Evolutionary conservation across 2,888 invertebrate species (phyloP).

Genomic region (Eurois occulta): DNA sequence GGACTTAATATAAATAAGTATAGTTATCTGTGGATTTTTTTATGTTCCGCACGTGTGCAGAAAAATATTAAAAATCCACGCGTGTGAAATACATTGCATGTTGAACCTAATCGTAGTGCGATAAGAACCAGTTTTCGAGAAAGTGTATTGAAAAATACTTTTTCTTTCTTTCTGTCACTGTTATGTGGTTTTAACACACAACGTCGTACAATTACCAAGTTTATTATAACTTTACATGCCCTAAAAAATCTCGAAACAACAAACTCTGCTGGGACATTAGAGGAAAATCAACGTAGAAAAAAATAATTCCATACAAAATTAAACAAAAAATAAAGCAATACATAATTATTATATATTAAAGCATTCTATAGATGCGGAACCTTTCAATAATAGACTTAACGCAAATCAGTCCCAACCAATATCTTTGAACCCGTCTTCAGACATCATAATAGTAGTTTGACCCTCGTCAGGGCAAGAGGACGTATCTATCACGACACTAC

Average conservation of each 20-base stretch:
- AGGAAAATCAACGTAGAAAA: no score
- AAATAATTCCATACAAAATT: neutral
- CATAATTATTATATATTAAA: neutral
- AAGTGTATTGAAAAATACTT: no score
- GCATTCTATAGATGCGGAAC: constrained; percentile 3
- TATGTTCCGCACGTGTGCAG: no score
- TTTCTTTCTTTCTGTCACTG: neutral
- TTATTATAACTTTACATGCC: neutral
- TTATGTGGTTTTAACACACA: neutral
- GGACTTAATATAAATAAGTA: no score
- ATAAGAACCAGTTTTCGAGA: no score
- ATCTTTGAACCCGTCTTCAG: constrained; percentile 39
- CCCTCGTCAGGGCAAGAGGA: constrained; percentile 51
- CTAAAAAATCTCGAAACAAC: neutral
- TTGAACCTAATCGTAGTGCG: no score
- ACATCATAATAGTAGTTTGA: constrained; percentile 52
- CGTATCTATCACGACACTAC: constrained; percentile 39
- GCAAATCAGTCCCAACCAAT: constrained; percentile 46
- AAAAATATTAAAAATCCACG: no score
- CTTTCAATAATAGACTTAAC: constrained; percentile 30
- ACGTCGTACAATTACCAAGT: neutral
- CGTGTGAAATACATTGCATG: no score
- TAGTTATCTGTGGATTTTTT: no score
- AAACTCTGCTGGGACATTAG: no score
- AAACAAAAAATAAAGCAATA: neutral